Percentiles rank a stretch among this genome's conserved stretches.
Conservation (phyloP, 2,797 vertebrate species). For the Ateles fusciceps region DNA sequence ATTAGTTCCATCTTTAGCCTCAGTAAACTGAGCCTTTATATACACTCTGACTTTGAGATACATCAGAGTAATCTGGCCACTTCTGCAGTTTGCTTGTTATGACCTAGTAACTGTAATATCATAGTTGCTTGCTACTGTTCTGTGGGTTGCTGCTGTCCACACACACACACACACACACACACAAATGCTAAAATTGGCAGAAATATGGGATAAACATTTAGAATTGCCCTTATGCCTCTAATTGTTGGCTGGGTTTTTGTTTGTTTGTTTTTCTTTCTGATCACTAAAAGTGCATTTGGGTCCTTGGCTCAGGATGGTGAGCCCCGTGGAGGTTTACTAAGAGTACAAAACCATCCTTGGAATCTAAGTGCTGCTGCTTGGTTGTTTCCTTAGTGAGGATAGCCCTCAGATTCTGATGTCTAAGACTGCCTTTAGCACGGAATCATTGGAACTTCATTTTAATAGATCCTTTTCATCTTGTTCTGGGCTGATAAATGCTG, state of each 20-base stretch:
- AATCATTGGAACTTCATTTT: neutral
- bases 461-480: neutral
- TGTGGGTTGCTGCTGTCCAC: neutral
- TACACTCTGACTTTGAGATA: neutral
- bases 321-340: neutral
- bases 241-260: neutral
- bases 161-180: neutral
- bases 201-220: constrained; percentile 8
- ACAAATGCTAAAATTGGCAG: neutral
- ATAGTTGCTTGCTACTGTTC: neutral
- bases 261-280: neutral
- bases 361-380: neutral
- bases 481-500: neutral
- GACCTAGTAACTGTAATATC: neutral
- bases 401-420: neutral
- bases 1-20: neutral
- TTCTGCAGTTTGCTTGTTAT: constrained; percentile 10
- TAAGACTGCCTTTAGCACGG: neutral
- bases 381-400: neutral
- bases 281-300: neutral
- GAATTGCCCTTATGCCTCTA: constrained; percentile 3
- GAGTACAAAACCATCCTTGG: neutral
- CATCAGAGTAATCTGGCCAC: neutral
- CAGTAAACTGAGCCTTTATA: neutral
- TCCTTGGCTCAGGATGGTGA: neutral